Percentiles rank a stretch among this genome's conserved stretches.
phyloP scores from a whole-genome alignment of 92 coral and sea anemone species.

The Meandrina meandrites region DNA sequence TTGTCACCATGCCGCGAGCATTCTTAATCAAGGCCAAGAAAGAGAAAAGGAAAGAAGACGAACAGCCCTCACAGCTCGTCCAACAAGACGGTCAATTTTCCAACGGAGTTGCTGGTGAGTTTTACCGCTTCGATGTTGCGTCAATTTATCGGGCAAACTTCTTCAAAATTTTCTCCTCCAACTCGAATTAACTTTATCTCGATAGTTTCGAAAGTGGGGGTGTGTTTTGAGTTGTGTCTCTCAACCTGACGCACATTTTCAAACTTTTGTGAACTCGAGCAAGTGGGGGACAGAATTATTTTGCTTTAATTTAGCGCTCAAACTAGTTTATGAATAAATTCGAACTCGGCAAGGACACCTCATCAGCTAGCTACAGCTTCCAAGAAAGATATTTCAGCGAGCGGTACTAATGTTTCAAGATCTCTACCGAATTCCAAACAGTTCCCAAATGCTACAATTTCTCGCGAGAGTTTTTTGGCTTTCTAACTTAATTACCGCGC shows the following conservation, averaged over 20 bases:
- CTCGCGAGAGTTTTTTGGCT: not conserved
- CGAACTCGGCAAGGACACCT: not conserved
- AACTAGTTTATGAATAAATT: not conserved
- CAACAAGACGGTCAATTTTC: conserved; percentile 7
- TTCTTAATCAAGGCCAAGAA: conserved; percentile 79
- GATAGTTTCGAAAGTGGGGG: conserved; percentile 17
- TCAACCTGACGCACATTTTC: not conserved
- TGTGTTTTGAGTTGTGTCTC: not conserved
- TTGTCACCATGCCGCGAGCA: conserved; percentile 82
- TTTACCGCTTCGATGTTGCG: conserved; percentile 30
- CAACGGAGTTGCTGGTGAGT: conserved; percentile 50
- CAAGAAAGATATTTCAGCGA: not conserved
- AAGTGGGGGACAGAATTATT: not conserved
- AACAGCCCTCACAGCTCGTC: not conserved
- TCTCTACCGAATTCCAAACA: conserved; percentile 16
- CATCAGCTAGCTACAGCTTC: not conserved
- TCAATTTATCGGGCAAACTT: conserved; percentile 18
- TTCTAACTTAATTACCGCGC: conserved; percentile 48
- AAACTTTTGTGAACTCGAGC: conserved; percentile 30
- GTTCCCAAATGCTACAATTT: not conserved
- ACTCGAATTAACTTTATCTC: conserved; percentile 5
- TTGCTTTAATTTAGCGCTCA: not conserved
- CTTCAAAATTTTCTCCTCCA: conserved; percentile 37
- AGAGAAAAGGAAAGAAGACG: conserved; percentile 52
- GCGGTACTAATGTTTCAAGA: not conserved